phyloP scores from a whole-genome alignment of 2,888 invertebrate genomes.

The Idaea straminata region DNA sequence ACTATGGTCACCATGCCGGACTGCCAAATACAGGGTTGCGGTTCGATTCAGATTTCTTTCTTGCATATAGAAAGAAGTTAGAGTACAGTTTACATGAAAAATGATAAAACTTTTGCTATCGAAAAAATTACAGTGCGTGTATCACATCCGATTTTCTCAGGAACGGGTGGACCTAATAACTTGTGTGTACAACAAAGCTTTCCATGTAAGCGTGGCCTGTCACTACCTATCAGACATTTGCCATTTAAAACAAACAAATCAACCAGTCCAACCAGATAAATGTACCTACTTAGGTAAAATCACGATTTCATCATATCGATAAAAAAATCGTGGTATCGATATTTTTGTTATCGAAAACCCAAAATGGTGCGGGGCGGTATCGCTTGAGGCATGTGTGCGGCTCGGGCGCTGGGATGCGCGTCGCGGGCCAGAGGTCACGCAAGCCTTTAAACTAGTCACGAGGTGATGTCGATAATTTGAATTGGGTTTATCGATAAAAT shows the following conservation, averaged over 20 bases:
- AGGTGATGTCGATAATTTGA: slow-evolving; percentile 13
- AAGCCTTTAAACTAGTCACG: slow-evolving; percentile 34
- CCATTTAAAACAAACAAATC: neutral
- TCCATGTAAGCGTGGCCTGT: too few species aligned
- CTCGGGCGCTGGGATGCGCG: slow-evolving; percentile 38
- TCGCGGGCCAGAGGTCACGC: slow-evolving; percentile 71
- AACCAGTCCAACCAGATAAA: neutral
- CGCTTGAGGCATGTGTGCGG: slow-evolving; percentile 59
- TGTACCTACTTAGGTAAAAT: neutral
- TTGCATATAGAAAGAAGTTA: too few species aligned
- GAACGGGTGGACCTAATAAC: too few species aligned
- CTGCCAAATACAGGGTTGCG: too few species aligned
- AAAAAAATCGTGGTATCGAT: slow-evolving; percentile 47
- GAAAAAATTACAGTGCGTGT: too few species aligned
- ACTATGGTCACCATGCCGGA: too few species aligned
- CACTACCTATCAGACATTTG: neutral
- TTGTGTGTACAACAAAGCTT: too few species aligned
- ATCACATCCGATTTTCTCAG: too few species aligned
- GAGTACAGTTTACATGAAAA: too few species aligned
- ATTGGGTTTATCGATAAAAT: neutral
- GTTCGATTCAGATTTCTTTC: too few species aligned
- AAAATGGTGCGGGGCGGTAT: slow-evolving; percentile 67
- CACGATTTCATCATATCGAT: slow-evolving; percentile 18
- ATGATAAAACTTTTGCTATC: too few species aligned
- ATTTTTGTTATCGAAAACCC: slow-evolving; percentile 58